Evolutionary conservation across 2,113 vertebrate species (phyloP).

Genomic region (Cyprinodon tularosa): DNA sequence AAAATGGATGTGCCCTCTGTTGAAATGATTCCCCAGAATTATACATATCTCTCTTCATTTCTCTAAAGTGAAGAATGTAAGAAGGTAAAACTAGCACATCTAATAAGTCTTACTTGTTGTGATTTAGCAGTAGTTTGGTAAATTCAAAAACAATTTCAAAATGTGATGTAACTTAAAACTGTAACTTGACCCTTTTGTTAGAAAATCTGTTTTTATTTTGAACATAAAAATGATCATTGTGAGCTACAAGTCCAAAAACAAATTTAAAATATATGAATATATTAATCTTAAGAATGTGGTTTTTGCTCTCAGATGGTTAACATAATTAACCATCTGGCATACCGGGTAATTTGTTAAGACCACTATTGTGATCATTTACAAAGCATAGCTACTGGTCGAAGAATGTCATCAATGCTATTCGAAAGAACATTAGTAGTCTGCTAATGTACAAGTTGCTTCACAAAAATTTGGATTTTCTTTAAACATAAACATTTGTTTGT

Average conservation of each 20-base stretch:
- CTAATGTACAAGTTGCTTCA: neutral
- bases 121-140: neutral
- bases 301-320: neutral
- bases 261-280: neutral
- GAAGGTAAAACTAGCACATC: neutral
- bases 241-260: too few species aligned
- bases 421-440: neutral
- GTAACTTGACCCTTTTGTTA: too few species aligned
- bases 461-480: neutral
- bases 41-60: neutral
- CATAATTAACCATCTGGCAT: slow-evolving; percentile 4
- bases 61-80: neutral
- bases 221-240: too few species aligned
- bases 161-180: too few species aligned
- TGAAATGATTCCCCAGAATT: neutral
- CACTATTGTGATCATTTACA: neutral
- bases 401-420: neutral
- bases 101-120: neutral
- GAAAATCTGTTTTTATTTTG: too few species aligned
- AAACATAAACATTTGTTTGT: neutral
- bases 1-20: neutral
- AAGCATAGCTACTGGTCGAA: neutral
- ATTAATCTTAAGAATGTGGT: neutral
- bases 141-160: too few species aligned
- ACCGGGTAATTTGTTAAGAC: neutral